Base-by-base conservation (phyloP, 1,140 invertebrate species). In the Drosophila bifasciata region DNA sequence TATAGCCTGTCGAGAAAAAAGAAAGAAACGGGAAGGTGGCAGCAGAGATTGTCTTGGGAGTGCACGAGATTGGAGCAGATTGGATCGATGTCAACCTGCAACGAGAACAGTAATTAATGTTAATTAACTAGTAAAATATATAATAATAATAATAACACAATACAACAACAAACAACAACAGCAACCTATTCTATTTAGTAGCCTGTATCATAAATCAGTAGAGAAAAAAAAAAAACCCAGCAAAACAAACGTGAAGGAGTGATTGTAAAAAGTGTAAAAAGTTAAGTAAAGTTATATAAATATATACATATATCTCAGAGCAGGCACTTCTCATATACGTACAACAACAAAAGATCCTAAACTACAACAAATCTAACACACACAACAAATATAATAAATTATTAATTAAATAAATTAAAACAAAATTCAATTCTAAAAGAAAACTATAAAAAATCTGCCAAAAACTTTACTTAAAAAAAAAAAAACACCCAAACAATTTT, bases 11-110 rank as follows among this genome's bases (percentile, higher is more conserved):
- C 50, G 48, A 58, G 55, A 48, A 58, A 68, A 83, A 69, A 57
- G 81, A 81, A 85, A 85, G 80, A 58, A 68, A 83, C 73, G 61
- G 81, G 80, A 85, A 85, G 80, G 73, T 76, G n/a, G n/a, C n/a
- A n/a, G 68, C 46, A 51, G 50, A 62, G 41, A 55, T 45, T 76
- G 61, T 58, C 64, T 67, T 67, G 58, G 58, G 52, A 48, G 19
- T 64, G 50, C 64, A 45, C 61, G 58, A 40, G 36, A 48, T 28
- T 25, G n/a, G n/a, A n/a, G 49, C 36, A 21, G 36, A 21, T 36
- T 36, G 67, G 76, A 85, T 85, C 63, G 81, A 79, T 85, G 80
- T 85, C 80, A 85, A 80, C 81, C 55, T 58, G 11, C 44, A 48
- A 62, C 72, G 67, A 80, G 79, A 44, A 59, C 60, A 62, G 67